A percentile compares a stretch with the other conserved stretches of the same genome.
Evolutionary conservation across 2,888 invertebrate genomes (phyloP).

Genomic region (Scelioninae gen. 1): DNA sequence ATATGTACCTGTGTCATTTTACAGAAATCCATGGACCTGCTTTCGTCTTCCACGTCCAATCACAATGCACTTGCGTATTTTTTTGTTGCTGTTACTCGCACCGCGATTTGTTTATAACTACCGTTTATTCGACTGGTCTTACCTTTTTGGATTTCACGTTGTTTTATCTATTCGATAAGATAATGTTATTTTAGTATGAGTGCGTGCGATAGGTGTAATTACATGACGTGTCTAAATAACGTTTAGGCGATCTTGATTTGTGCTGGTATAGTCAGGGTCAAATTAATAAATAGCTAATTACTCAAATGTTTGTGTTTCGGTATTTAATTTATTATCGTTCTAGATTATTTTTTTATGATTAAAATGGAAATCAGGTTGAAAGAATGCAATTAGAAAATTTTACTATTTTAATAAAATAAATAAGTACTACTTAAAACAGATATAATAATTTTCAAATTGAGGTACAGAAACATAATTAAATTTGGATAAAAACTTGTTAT

Average conservation of each 20-base stretch:
- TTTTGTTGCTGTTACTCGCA: not conserved
- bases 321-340: slow-evolving; percentile 3
- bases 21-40: slow-evolving; percentile 78
- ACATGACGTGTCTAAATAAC: slow-evolving; percentile 28
- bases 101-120: slow-evolving; percentile 23
- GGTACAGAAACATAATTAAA: no score
- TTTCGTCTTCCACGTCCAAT: slow-evolving; percentile 49
- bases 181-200: slow-evolving; percentile 41
- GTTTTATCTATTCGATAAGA: slow-evolving; percentile 36
- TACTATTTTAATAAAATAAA: not conserved
- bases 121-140: not conserved
- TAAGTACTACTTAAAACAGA: no score
- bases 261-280: slow-evolving; percentile 27
- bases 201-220: slow-evolving; percentile 22
- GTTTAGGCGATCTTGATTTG: not conserved
- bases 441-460: no score
- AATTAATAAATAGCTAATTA: not conserved
- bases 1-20: slow-evolving; percentile 84
- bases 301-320: not conserved
- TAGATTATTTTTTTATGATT: not conserved
- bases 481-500: no score
- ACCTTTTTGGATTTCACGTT: not conserved
- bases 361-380: no score
- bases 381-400: not conserved
- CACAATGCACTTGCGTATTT: slow-evolving; percentile 9